Evolutionary conservation across 2,888 invertebrate species (phyloP), one percentile per base, ranked within the genome.

Genomic region (Cryptus armator): DNA sequence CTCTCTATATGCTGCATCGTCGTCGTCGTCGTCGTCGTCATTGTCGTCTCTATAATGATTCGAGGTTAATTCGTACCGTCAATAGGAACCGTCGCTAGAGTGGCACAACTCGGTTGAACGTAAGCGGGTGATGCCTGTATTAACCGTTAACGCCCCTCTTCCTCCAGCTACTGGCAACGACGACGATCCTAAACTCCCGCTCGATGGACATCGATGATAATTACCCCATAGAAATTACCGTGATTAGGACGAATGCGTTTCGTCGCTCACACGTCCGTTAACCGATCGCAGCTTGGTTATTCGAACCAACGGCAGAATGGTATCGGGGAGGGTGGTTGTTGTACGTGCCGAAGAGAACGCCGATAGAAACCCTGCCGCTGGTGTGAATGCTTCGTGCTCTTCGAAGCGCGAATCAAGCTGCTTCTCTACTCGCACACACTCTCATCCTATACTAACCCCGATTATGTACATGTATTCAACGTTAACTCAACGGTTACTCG

Each of bases 31-130:
- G 70, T 64, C n/a, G 16, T 24, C 24, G 84, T 56, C 56, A 56
- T 56, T 56, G 43, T 72, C 19, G 44, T 14, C 43, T 32, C 48
- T 56, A 48, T 48, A 81, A 64, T 74, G 67, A 67, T 68, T 67
- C 67, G 59, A 83, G 84, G 87, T 87, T 90, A 89, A 90, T 89
- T 88, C 84, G 87, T 80, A 88, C 81, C 82, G 85, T 89, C 89
- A 86, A 90, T 88, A 89, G 37, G 37, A 19, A 46, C 37, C 29
- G 16, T 14, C 24, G 4, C 44, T 12, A 24, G n/a, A 37, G 37
- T 37, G 37, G 14, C 64, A 37, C n/a, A 9, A n/a, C n/a, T 68
- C 46, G 14, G n/a, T 68, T 46, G 67, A 68, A 68, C 48, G 46
- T 68, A 68, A 68, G 46, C 67, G 19, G 19, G 16, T 46, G 37